A percentile compares a stretch with the other conserved stretches of the same genome.
Conservation (phyloP, 2,888 invertebrate genomes). For the Drosophila lutescens region DNA sequence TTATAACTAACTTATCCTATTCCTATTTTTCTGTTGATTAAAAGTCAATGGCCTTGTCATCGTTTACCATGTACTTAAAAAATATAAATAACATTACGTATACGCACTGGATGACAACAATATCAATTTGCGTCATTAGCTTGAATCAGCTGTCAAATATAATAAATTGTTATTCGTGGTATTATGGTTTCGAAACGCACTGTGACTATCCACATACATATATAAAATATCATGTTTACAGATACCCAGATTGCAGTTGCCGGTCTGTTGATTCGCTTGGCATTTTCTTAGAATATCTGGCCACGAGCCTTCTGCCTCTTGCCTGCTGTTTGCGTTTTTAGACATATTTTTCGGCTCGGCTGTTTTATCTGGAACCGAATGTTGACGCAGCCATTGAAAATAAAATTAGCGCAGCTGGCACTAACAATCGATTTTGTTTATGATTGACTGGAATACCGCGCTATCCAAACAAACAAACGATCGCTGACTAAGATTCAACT, state of each 20-base stretch:
- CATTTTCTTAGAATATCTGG: slow-evolving; percentile 30
- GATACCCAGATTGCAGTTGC: slow-evolving; percentile 29
- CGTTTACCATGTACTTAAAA: background rate
- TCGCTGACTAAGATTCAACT: slow-evolving; percentile 14
- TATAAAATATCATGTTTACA: background rate
- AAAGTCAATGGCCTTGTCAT: background rate
- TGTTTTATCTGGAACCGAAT: slow-evolving; percentile 30
- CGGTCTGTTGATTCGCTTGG: slow-evolving; percentile 4
- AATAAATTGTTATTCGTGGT: slow-evolving; percentile 3
- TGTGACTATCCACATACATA: background rate
- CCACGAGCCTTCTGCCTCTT: slow-evolving; percentile 9
- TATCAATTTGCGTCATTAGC: background rate
- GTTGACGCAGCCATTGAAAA: slow-evolving; percentile 41
- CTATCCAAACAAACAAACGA: slow-evolving; percentile 16
- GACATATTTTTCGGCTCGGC: slow-evolving; percentile 29
- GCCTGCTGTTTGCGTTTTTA: slow-evolving; percentile 17
- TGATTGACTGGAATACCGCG: slow-evolving; percentile 29
- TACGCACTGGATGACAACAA: background rate
- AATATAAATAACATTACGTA: slow-evolving; percentile 1
- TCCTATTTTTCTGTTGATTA: background rate
- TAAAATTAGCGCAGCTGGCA: slow-evolving; percentile 41
- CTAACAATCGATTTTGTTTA: slow-evolving; percentile 36
- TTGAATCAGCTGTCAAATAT: slow-evolving; percentile 17
- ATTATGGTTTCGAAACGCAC: background rate
- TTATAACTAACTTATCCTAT: background rate